Conservation (phyloP, 2,113 vertebrate species). For the Porphyrio hochstetteri region DNA sequence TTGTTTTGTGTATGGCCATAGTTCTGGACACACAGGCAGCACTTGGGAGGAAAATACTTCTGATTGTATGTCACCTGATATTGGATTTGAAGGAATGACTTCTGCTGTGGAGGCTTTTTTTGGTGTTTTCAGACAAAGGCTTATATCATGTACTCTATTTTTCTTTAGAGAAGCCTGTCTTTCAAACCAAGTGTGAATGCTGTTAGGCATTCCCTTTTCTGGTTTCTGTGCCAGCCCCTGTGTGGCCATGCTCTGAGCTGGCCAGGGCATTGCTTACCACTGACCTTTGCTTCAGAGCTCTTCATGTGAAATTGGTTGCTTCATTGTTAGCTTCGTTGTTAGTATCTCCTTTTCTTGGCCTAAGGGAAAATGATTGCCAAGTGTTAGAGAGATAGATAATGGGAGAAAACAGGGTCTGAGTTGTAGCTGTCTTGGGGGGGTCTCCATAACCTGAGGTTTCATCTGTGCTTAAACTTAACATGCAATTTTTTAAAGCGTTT, state of each 20-base stretch:
- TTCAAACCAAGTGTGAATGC: neutral
- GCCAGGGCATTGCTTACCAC: too few species aligned
- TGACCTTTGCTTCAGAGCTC: fast-evolving
- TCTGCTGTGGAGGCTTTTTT: neutral
- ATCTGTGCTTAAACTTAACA: neutral
- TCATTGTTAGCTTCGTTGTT: neutral
- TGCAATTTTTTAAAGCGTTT: neutral
- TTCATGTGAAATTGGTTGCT: neutral
- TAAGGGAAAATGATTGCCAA: neutral
- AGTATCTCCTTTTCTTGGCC: neutral
- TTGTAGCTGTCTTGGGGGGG: neutral
- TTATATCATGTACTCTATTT: neutral
- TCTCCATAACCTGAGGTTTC: neutral
- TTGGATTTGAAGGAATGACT: neutral
- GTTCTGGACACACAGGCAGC: fast-evolving
- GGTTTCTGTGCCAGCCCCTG: neutral
- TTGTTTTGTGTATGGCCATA: fast-evolving
- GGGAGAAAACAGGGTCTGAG: neutral
- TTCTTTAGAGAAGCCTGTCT: neutral
- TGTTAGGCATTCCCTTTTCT: neutral
- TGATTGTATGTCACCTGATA: neutral
- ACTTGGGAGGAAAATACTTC: too few species aligned
- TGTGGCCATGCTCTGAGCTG: neutral
- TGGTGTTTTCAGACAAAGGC: neutral
- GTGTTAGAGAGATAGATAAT: neutral